Conservation (phyloP, 1,140 invertebrate species). For the Formica selysi region DNA sequence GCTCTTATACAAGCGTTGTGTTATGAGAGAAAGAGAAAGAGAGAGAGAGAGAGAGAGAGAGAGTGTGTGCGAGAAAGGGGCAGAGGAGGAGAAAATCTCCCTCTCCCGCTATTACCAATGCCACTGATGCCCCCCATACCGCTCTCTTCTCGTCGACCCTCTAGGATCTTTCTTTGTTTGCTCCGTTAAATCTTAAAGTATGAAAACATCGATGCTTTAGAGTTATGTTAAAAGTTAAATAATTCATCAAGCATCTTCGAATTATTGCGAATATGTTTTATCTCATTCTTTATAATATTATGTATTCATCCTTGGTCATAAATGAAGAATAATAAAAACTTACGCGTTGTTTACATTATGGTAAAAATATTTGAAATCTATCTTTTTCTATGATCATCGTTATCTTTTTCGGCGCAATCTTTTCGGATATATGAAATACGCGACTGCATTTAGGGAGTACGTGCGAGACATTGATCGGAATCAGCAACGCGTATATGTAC, state of each 20-base stretch:
- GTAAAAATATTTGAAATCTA: neutral
- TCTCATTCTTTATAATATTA: neutral
- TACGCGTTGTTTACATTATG: neutral
- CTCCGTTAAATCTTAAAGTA: constrained; percentile 6
- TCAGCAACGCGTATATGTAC: neutral
- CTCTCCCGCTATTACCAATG: neutral
- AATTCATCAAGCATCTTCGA: neutral
- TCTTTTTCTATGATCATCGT: neutral
- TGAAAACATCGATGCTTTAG: neutral
- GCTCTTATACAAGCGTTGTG: constrained; percentile 22
- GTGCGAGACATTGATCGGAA: constrained; percentile 17
- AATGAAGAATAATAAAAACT: neutral
- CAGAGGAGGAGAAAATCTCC: constrained; percentile 10
- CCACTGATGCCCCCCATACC: neutral
- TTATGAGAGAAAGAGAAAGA: neutral
- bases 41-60: neutral
- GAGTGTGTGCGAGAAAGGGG: neutral
- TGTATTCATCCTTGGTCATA: neutral
- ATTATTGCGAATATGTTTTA: neutral
- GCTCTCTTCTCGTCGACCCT: neutral
- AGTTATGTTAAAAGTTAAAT: neutral
- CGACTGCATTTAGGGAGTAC: neutral
- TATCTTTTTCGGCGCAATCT: neutral
- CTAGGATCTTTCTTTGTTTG: neutral
- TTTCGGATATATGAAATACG: neutral